Evolutionary conservation across 2,888 invertebrate genomes (phyloP), one percentile per base, ranked within the genome.

Genomic region (Rapana venosa): DNA sequence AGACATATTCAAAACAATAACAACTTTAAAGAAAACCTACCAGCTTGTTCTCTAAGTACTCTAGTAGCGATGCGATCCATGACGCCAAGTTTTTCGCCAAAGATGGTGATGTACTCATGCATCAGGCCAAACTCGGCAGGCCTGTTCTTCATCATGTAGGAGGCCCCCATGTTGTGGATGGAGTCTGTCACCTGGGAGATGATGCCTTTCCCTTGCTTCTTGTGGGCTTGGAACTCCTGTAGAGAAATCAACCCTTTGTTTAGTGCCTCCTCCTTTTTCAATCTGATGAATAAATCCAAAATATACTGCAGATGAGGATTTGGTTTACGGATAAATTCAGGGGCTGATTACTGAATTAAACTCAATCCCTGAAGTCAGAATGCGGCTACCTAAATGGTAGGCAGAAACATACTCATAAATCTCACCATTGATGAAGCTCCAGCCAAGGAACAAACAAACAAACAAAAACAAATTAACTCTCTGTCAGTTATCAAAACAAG

Each of bases 21-120:
- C 6, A 26, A 26, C 6, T 0, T 22, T 26, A 83, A 26, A 36
- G 66, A 47, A 11, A 20, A 81, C 90, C 84, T 89, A 97, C 97
- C 97, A 96, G 96, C 97, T 92, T 97, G 96, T 95, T 97, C 97
- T 94, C 97, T 97, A 90, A 97, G 96, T 91, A 97, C 97, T 90
- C 97, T 96, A 94, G 97, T 97, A 88, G 97, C 97, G 92, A 97
- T 97, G 93, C 97, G 97, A 93, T 97, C 97, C 91, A 97, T 96
- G 20, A 97, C 97, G 0, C 95, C 95, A 61, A 97, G 95, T 94
- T 97, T 97, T 92, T 97, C 97, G 17, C 97, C 96, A 90, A 97
- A 96, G 32, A 96, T 96, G 87, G 96, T 96, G 91, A 97, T 97
- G 94, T 97, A 97, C 86, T 97, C 97, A 92, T 97, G 97, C 92